A percentile compares a stretch with the other conserved stretches of the same genome.
These are phyloP conservation scores for Selenia dentaria DNA, from an alignment of 2,888 invertebrate species.

Conservation along the genomic window DNA sequence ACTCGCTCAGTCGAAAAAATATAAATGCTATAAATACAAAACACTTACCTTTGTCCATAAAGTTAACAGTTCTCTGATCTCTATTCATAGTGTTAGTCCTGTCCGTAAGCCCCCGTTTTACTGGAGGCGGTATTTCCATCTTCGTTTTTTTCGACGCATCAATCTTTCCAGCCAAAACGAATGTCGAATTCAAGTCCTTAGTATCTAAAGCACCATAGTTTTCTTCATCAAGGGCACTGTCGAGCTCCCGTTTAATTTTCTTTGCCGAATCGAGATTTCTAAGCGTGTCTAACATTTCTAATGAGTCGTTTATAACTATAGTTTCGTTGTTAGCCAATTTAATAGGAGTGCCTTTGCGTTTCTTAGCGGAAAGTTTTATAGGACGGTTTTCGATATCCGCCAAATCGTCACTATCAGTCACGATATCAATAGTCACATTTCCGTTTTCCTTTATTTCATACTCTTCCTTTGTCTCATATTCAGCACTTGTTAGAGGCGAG, in stretches of 20 bases:
- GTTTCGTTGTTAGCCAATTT: slow-evolving; percentile 69
- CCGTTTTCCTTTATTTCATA: slow-evolving; percentile 41
- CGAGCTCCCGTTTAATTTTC: slow-evolving; percentile 60
- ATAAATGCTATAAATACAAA: no score
- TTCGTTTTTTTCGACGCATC: slow-evolving; percentile 49
- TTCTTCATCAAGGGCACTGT: slow-evolving; percentile 48
- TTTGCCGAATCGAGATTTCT: slow-evolving; percentile 64
- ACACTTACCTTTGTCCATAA: slow-evolving; percentile 62
- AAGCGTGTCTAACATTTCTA: slow-evolving; percentile 62
- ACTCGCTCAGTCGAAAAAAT: no score
- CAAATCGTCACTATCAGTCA: slow-evolving; percentile 67
- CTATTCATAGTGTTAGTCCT: slow-evolving; percentile 59
- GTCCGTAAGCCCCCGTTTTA: slow-evolving; percentile 62
- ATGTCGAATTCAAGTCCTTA: slow-evolving; percentile 73
- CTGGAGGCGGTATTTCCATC: slow-evolving; percentile 34
- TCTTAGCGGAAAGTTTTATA: slow-evolving; percentile 39
- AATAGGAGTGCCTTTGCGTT: slow-evolving; percentile 73
- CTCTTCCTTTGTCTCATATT: slow-evolving; percentile 44
- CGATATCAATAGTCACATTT: slow-evolving; percentile 50
- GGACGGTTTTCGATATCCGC: slow-evolving; percentile 66
- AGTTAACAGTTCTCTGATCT: slow-evolving; percentile 49
- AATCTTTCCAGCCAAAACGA: slow-evolving; percentile 67
- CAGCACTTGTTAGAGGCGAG: slow-evolving; percentile 52
- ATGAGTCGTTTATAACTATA: slow-evolving; percentile 72
- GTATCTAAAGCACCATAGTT: slow-evolving; percentile 59